Evolutionary conservation across 1,140 invertebrate genomes (phyloP), one percentile per base, ranked within the genome.

Genomic region (Bombus waltoni): DNA sequence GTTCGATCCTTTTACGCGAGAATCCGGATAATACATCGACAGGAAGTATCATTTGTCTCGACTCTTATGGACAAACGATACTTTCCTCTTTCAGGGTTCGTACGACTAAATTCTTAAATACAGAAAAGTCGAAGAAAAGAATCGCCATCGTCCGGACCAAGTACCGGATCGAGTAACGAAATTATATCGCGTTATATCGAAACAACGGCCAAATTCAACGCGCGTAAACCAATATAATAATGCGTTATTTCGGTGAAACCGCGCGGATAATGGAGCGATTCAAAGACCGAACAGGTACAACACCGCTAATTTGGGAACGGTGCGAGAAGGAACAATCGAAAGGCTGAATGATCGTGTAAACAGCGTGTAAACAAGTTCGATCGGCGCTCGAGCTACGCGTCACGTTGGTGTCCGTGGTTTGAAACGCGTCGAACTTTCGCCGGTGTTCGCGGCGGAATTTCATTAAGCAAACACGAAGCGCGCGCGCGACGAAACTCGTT

Each of bases 401-500:
- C 47, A 22, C 59, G 59, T 40, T n/a, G 25, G 40, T 71, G 40
- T 18, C 47, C 5, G 83, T 68, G 83, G 83, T 72, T 80, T 53
- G 40, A 4, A 79, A 79, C 76, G 77, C 68, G 77, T 85, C 83
- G 66, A 85, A 85, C 76, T 85, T 79, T 44, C 66, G 40, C 10
- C 25, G 40, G 32, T 11, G 22, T 72, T 57, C 47, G 10, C 40
- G 32, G 32, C 8, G 81, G 81, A 75, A 86, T 86, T 86, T 86
- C 85, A 86, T 86, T 86, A 86, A 82, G 72, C 72, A 75, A 75
- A 85, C 83, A 65, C 71, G 70, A 32, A 13, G 13, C 72, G 28
- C 71, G 47, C 84, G 65, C 47, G 71, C 38, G 71, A 59, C 71
- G 85, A 86, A 86, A 82, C 85, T 86, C 85, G 80, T 86, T 86